Percentiles rank a stretch among this genome's conserved stretches.
These are phyloP conservation scores for Sorex maritimensis DNA, from an alignment of 2,797 vertebrate species.

Conservation along the genomic window DNA sequence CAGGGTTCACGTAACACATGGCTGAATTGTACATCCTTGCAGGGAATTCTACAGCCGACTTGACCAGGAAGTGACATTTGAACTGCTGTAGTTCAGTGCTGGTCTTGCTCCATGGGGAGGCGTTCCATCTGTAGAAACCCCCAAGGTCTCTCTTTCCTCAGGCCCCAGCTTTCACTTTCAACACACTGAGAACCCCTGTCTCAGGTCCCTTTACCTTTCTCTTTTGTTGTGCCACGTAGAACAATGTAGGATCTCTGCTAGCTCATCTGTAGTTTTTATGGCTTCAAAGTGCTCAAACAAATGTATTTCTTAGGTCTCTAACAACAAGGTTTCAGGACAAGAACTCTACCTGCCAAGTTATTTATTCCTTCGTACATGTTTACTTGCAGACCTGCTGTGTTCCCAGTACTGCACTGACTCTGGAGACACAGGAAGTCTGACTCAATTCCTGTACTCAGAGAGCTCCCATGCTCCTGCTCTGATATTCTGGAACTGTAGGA, in stretches of 20 bases:
- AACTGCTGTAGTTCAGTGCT: rapidly evolving
- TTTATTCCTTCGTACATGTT: background rate
- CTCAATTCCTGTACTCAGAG: background rate
- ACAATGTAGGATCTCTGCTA: background rate
- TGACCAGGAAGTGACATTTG: background rate
- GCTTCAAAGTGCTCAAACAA: background rate
- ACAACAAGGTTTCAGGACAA: background rate
- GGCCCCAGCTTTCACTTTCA: background rate
- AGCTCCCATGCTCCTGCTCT: background rate
- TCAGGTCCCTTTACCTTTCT: background rate
- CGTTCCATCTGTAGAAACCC: background rate
- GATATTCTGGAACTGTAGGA: background rate
- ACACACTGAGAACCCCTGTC: background rate
- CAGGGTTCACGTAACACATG: background rate
- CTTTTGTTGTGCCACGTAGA: background rate
- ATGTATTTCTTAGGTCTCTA: conserved; percentile 5
- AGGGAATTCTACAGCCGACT: background rate
- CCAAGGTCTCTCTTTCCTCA: background rate
- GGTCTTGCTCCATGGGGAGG: background rate
- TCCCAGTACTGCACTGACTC: background rate
- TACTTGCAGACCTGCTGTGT: background rate
- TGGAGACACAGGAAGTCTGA: background rate
- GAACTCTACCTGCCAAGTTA: background rate
- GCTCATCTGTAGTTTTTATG: background rate
- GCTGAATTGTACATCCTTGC: background rate